Conservation (phyloP, 2,797 vertebrate genomes). For the Cottoperca gobio region DNA sequence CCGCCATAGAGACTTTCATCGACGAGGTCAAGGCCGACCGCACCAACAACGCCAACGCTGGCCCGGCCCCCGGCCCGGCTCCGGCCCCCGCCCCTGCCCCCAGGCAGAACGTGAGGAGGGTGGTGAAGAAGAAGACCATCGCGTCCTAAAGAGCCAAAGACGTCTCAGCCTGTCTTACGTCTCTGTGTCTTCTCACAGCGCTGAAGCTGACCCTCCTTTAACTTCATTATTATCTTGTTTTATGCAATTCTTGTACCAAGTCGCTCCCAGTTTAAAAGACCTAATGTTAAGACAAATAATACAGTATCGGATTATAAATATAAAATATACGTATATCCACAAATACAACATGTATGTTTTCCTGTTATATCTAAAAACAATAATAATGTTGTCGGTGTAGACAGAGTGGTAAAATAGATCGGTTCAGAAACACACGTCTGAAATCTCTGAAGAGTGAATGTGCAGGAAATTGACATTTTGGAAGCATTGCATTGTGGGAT, state of each 20-base stretch:
- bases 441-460: too few relatives aligned
- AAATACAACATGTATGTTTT: too few relatives aligned
- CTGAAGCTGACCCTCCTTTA: neutral
- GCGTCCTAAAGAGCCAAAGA: constrained; percentile 34
- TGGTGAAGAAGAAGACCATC: constrained; percentile 72
- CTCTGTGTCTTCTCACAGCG: neutral
- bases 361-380: too few relatives aligned
- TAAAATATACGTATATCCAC: too few relatives aligned
- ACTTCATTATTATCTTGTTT: neutral
- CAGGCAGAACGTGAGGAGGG: constrained; percentile 64
- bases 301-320: too few relatives aligned
- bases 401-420: neutral
- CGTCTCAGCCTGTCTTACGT: neutral
- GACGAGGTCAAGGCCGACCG: constrained; percentile 80
- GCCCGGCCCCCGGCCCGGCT: fast-evolving
- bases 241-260: neutral
- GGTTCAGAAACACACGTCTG: too few relatives aligned
- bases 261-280: neutral
- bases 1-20: constrained; percentile 81
- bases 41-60: neutral
- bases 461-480: neutral
- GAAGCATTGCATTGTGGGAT: neutral
- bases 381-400: too few relatives aligned
- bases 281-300: neutral
- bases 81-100: neutral